Evolutionary conservation across 2,888 invertebrate genomes (phyloP).

Genomic region (Chrysodeixis includens): DNA sequence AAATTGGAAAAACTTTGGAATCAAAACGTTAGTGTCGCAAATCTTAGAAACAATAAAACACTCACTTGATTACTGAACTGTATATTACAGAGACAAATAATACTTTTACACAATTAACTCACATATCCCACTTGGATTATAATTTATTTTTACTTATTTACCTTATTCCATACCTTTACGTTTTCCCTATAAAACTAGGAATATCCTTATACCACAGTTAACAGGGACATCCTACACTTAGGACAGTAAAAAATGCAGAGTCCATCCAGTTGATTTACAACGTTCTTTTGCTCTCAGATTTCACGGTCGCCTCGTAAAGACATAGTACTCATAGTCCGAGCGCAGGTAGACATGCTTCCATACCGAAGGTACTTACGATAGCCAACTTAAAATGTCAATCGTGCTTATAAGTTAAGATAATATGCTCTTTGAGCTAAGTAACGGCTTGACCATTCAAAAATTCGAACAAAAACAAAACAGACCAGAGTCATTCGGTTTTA

Average conservation of each 20-base stretch:
- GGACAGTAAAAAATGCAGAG: constrained; percentile 71
- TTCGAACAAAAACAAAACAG: constrained; percentile 14
- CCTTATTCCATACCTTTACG: neutral
- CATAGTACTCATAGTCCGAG: constrained; percentile 43
- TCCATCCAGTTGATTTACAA: constrained; percentile 74
- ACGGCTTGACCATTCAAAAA: constrained; percentile 19
- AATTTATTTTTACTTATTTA: neutral
- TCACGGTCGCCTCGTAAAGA: constrained; percentile 65
- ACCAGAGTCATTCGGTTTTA: constrained; percentile 15
- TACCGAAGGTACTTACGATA: constrained; percentile 13
- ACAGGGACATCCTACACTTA: constrained; percentile 59
- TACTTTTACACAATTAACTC: no score
- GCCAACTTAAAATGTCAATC: constrained; percentile 23
- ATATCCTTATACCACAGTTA: constrained; percentile 39
- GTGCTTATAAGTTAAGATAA: constrained; percentile 12
- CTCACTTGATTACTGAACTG: no score
- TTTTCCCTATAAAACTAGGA: neutral
- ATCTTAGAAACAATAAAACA: no score
- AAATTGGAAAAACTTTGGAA: no score
- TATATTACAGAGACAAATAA: no score
- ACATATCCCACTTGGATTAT: no score
- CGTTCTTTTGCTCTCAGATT: constrained; percentile 70
- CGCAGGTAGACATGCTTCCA: constrained; percentile 37
- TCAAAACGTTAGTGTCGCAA: no score
- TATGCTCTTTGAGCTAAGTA: constrained; percentile 24